Evolutionary conservation across 1,140 invertebrate species (phyloP), one percentile per base, ranked within the genome.

Genomic region (Scaptomyza hsui): DNA sequence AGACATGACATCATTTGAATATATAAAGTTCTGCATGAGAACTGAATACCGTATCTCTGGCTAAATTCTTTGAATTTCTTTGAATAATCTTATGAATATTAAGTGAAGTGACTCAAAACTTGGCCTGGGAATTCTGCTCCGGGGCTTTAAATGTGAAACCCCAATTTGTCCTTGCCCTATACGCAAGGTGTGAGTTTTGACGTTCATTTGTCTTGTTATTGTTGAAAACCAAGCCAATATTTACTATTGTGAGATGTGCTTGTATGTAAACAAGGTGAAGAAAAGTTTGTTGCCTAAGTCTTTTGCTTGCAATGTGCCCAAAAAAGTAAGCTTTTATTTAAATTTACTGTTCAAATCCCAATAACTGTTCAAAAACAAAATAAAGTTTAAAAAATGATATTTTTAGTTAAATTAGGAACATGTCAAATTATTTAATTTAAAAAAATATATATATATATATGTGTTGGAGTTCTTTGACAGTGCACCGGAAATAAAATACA

Each of bases 1-100:
- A 61, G 45, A 42, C 48, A 81, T 85, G 81, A 85, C 77, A 80
- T 85, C 82, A 86, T 86, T 67, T 48, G 47, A 49, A 26, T 19
- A 53, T 16, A 48, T 44, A 42, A 60, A 26, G 41, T 80, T 78
- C 77, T 78, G 75, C 63, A 77, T 73, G 32, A 56, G 59, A 9
- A 51, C 52, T 57, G 67, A 15, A 15, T 35, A 42, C n/a, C 51
- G 12, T 53, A 29, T n/a, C n/a, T n/a, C n/a, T 7, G 65, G 49
- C 26, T 29, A 49, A 62, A 59, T 47, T n/a, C n/a, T n/a, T 24
- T 71, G 68, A 64, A 77, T 80, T 86, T 86, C 81, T 80, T 80
- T 80, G 73, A 86, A 86, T 80, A 53, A 47, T 73, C 63, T 24
- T 44, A 32, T 57, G 39, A 61, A 63, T 69, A 59, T 64, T 63